Evolutionary conservation across 2,113 vertebrate species (phyloP).

Genomic region (Ramphastos sulfuratus): DNA sequence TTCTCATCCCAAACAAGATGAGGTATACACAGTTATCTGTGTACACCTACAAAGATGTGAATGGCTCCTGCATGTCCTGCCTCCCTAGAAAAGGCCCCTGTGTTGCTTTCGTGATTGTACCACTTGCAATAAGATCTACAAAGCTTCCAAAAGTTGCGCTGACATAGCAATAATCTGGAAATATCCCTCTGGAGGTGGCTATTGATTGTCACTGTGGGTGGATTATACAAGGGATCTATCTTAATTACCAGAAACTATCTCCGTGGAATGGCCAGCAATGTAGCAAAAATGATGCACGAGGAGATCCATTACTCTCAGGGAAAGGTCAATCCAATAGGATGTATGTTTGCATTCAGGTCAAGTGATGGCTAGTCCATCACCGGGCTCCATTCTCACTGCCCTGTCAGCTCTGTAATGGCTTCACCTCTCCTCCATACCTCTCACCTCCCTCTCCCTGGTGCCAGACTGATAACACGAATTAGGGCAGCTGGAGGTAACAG

Average conservation of each 20-base stretch:
- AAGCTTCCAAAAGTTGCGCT: constrained; percentile 40
- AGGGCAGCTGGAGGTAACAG: constrained; percentile 20
- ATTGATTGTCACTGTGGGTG: constrained; percentile 42
- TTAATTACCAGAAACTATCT: constrained; percentile 71
- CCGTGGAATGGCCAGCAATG: constrained; percentile 50
- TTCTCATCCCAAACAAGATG: neutral
- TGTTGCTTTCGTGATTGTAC: neutral
- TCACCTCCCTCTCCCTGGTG: neutral
- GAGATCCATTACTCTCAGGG: constrained; percentile 70
- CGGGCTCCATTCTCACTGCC: constrained; percentile 20
- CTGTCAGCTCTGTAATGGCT: constrained; percentile 67
- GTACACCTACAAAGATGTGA: rapidly evolving
- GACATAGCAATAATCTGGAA: constrained; percentile 52
- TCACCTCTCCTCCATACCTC: constrained; percentile 40
- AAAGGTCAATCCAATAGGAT: constrained; percentile 77
- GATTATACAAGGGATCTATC: constrained; percentile 63
- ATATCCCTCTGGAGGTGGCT: constrained; percentile 23
- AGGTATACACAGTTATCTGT: neutral
- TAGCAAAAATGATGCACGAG: constrained; percentile 21
- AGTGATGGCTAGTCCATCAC: constrained; percentile 67
- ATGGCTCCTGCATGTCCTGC: neutral
- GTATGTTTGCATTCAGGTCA: constrained; percentile 64
- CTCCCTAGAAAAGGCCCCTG: rapidly evolving
- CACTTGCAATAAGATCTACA: neutral
- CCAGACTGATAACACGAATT: constrained; percentile 41